phyloP scores from a whole-genome alignment of 1,140 invertebrate species.

The Leptestheria dahalacensis region DNA sequence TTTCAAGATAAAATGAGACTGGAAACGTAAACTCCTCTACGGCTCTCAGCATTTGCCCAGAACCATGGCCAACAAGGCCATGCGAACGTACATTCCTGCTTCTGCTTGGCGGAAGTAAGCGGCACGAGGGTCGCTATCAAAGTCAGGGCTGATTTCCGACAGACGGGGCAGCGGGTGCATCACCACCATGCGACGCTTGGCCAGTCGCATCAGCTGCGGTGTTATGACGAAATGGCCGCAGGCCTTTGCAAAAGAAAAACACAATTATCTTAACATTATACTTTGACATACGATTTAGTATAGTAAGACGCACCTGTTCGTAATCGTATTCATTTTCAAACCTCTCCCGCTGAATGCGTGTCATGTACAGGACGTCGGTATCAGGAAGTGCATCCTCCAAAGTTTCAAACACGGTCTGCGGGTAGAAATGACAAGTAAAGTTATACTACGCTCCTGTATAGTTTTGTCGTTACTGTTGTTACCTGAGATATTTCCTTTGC shows the following conservation, averaged over 20 bases:
- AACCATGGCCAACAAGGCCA: conserved; percentile 89
- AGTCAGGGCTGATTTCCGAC: conserved; percentile 82
- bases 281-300: background rate
- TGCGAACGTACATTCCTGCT: conserved; percentile 93
- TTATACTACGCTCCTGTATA: too few relatives aligned
- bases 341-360: conserved; percentile 88
- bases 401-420: conserved; percentile 34
- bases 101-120: conserved; percentile 97
- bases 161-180: conserved; percentile 94
- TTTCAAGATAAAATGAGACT: too few relatives aligned
- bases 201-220: conserved; percentile 85
- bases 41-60: conserved; percentile 40
- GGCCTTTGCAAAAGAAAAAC: conserved; percentile 35
- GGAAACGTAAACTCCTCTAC: too few relatives aligned
- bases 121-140: conserved; percentile 89
- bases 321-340: conserved; percentile 75
- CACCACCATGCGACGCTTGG: conserved; percentile 85
- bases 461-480: too few relatives aligned
- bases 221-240: conserved; percentile 80
- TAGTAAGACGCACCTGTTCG: conserved; percentile 45
- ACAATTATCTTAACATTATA: background rate
- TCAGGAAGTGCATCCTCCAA: conserved; percentile 75
- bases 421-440: background rate
- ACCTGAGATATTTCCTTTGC: conserved; percentile 62
- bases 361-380: conserved; percentile 96